Evolutionary conservation across 2,888 invertebrate genomes (phyloP).

Genomic region (Villa cingulata): DNA sequence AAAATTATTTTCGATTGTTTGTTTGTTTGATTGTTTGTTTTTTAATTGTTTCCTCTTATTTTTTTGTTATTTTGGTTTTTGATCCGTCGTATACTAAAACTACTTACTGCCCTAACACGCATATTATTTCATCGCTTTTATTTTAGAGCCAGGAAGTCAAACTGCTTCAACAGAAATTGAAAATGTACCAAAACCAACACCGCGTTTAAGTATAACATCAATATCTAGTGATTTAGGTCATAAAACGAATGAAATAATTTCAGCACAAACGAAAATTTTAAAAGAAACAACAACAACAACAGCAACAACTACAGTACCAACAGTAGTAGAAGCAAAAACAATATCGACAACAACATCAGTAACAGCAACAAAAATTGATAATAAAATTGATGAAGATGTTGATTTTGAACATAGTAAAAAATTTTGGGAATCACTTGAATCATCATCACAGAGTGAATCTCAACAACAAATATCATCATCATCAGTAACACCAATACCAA

Average conservation of each 20-base stretch:
- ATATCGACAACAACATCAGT: background rate
- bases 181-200: slow-evolving; percentile 38
- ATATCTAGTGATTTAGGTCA: slow-evolving; percentile 15
- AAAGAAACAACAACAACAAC: background rate
- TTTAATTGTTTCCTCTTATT: no score
- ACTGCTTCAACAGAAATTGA: slow-evolving; percentile 21
- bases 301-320: background rate
- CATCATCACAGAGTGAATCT: slow-evolving; percentile 4
- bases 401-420: slow-evolving; percentile 15
- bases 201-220: slow-evolving; percentile 32
- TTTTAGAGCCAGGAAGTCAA: slow-evolving; percentile 37
- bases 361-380: background rate
- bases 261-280: background rate
- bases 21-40: no score
- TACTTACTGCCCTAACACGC: slow-evolving; percentile 19
- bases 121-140: slow-evolving; percentile 27
- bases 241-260: slow-evolving; percentile 1
- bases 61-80: no score
- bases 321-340: background rate
- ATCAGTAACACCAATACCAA: slow-evolving; percentile 25
- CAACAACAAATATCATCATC: slow-evolving; percentile 1
- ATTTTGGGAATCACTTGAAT: slow-evolving; percentile 15
- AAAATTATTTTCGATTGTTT: no score
- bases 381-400: slow-evolving; percentile 6
- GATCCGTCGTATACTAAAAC: no score